Evolutionary conservation across 2,113 vertebrate species (phyloP).

Genomic region (Typhlomys cinereus): DNA sequence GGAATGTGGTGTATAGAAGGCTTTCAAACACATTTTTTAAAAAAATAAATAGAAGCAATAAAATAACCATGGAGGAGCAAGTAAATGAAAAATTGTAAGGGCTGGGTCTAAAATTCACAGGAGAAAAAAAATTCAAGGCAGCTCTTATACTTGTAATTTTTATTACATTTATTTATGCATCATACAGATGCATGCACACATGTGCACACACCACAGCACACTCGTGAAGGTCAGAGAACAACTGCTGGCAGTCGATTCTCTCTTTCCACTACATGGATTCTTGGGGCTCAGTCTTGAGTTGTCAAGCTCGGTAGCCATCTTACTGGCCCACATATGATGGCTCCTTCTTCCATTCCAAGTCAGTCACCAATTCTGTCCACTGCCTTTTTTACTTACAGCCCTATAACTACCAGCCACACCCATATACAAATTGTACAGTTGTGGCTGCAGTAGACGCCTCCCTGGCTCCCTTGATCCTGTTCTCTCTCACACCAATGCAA

Average conservation of each 20-base stretch:
- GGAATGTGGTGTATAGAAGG: background rate
- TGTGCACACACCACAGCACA: too few species aligned
- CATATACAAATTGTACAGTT: background rate
- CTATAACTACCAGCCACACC: background rate
- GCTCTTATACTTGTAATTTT: background rate
- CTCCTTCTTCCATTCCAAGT: background rate
- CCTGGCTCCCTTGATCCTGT: background rate
- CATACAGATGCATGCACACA: too few species aligned
- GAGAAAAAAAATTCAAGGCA: background rate
- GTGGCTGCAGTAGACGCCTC: background rate
- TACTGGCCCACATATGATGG: background rate
- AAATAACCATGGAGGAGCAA: slow-evolving; percentile 4
- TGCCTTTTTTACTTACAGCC: background rate
- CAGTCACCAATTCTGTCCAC: background rate
- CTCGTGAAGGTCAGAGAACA: too few species aligned
- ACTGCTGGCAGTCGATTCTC: too few species aligned
- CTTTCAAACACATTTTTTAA: slow-evolving; percentile 27
- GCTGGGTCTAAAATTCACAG: slow-evolving; percentile 14
- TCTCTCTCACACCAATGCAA: background rate
- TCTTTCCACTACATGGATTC: too few species aligned
- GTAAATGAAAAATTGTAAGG: slow-evolving; percentile 22
- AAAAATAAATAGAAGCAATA: slow-evolving; percentile 27
- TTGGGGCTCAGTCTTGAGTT: too few species aligned
- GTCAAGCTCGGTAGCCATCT: too few species aligned
- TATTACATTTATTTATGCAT: too few species aligned